phyloP scores from a whole-genome alignment of 2,113 vertebrate species.

The Microcebus jonahi region DNA sequence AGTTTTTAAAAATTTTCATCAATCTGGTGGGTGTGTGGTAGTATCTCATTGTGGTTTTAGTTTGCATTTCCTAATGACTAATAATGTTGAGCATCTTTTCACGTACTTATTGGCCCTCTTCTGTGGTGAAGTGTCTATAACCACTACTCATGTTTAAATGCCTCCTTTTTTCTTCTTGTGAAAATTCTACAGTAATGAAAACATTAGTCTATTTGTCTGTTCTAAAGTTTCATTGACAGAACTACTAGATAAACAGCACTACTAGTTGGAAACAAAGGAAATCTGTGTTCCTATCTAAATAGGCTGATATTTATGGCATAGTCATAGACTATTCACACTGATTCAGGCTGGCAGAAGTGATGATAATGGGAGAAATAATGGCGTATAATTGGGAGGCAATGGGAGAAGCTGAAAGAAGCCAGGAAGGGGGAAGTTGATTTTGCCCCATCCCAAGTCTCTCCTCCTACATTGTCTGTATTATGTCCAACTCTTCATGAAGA shows the following conservation, averaged over 20 bases:
- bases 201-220: neutral
- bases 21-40: neutral
- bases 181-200: neutral
- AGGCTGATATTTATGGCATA: neutral
- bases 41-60: neutral
- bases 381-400: neutral
- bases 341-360: neutral
- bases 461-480: neutral
- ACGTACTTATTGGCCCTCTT: neutral
- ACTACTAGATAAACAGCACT: neutral
- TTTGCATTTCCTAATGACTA: neutral
- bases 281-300: neutral
- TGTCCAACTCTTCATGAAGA: neutral
- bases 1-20: neutral
- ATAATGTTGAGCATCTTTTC: neutral
- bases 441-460: neutral
- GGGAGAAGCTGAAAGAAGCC: neutral
- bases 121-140: neutral
- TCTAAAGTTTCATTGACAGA: slow-evolving; percentile 12
- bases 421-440: neutral
- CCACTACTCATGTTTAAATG: neutral
- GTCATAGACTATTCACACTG: neutral
- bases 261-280: neutral
- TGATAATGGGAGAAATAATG: neutral
- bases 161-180: neutral